These are phyloP conservation scores for Apostichopus californicus DNA, from an alignment of 35 echinoderm and acorn worm species.

Conservation along the genomic window DNA sequence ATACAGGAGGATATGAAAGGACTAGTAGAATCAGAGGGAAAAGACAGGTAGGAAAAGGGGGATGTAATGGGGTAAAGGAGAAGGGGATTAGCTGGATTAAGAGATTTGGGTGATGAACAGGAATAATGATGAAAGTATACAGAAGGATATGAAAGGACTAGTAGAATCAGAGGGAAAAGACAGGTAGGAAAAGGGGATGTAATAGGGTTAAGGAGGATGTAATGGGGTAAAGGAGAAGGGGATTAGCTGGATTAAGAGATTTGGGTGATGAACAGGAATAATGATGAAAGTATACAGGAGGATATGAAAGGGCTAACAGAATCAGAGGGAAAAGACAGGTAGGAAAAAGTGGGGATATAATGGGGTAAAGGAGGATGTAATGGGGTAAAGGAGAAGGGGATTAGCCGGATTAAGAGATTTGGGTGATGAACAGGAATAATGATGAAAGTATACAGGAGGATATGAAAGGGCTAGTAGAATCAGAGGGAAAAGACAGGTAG, in stretches of 20 bases:
- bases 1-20: constrained; percentile 91
- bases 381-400: too few relatives aligned
- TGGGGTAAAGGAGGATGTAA: neutral
- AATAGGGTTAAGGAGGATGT: too few relatives aligned
- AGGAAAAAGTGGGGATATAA: neutral
- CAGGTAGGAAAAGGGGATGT: too few relatives aligned
- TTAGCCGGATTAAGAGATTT: too few relatives aligned
- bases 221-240: too few relatives aligned
- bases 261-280: too few relatives aligned
- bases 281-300: too few relatives aligned
- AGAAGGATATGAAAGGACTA: neutral
- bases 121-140: neutral
- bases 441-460: too few relatives aligned
- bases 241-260: neutral
- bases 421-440: too few relatives aligned
- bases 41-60: constrained; percentile 60
- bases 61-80: neutral
- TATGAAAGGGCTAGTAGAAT: too few relatives aligned
- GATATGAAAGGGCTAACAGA: too few relatives aligned
- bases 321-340: neutral
- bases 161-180: neutral
- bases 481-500: neutral
- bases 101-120: neutral
- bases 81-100: too few relatives aligned
- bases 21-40: constrained; percentile 58